Base-by-base conservation (phyloP, 2,797 vertebrate genomes). In the Vultur gryphus region DNA sequence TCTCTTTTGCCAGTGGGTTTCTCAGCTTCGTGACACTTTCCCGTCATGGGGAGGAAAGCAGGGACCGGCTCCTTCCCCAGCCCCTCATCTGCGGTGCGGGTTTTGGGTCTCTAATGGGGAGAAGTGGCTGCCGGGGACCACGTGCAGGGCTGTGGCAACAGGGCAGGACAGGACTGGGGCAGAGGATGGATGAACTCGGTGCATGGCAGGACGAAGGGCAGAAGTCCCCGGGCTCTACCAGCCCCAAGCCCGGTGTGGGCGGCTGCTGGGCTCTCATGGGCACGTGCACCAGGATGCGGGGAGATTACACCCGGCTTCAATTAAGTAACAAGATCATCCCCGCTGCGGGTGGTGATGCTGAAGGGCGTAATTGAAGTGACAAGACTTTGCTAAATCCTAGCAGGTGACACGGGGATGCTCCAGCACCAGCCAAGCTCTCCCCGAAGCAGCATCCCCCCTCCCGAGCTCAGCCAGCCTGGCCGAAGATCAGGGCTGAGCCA, bases 321-420 rank as follows among this genome's bases (percentile, higher is more conserved):
- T 89, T 94, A 91, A 95, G 85, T 92, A 93, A 94, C 7, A 0
- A 37, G 95, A 79, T 95, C 66, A 95, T 87, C 95, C 85, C 43
- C 1, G 6, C 70, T 28, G 39, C 0, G 3, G 52, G 43, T 14
- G 19, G 51, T 79, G 93, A 95, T 64, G 90, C 87, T 10, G 20
- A 58, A 46, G 70, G 49, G 21, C 3, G 4, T 95, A 95, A 95
- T 79, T 89, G 95, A 92, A 89, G 75, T 92, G 87, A 92, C 95
- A 95, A 75, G 90, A 83, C 77, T 48, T 89, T 87, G 75, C 49
- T 79, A 93, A 96, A 93, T 75, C 95, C 92, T 15, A 4, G 35
- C 4, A 54, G 93, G 76, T 90, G 88, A 87, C 73, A 29, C 2
- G 3, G 80, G 73, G 58, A 33, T 84, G 62, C 48, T 55, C 31